Evolutionary conservation across 2,113 vertebrate species (phyloP).

Genomic region (Parus major): DNA sequence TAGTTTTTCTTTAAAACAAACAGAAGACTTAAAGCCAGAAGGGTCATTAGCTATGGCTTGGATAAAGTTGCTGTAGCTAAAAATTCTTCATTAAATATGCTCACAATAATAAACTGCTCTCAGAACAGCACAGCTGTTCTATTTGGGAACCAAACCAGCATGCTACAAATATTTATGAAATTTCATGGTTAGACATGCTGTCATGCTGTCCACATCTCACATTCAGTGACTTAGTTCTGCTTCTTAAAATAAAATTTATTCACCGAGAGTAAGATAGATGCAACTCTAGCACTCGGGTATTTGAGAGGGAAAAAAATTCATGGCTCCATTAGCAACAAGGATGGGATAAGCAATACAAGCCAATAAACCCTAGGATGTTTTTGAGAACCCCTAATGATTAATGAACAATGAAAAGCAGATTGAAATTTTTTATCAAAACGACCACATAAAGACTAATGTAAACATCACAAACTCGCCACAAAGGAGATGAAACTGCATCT

Average conservation of each 20-base stretch:
- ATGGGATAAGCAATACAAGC: neutral
- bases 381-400: neutral
- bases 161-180: conserved; percentile 10
- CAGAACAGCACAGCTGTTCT: conserved; percentile 7
- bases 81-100: neutral
- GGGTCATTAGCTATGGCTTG: neutral
- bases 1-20: neutral
- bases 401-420: neutral
- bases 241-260: conserved; percentile 3
- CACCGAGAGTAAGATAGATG: neutral
- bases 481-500: neutral
- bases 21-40: neutral
- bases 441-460: neutral
- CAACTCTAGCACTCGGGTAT: neutral
- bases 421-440: neutral
- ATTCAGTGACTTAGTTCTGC: neutral
- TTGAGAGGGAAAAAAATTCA: neutral
- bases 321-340: neutral
- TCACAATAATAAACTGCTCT: neutral
- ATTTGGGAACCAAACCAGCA: neutral
- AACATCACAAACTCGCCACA: neutral
- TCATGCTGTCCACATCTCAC: neutral
- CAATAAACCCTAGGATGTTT: neutral
- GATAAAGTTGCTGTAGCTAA: neutral
- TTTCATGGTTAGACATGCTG: conserved; percentile 1